Base-by-base conservation (phyloP, 1,140 invertebrate genomes). In the Kradibia gibbosae region DNA sequence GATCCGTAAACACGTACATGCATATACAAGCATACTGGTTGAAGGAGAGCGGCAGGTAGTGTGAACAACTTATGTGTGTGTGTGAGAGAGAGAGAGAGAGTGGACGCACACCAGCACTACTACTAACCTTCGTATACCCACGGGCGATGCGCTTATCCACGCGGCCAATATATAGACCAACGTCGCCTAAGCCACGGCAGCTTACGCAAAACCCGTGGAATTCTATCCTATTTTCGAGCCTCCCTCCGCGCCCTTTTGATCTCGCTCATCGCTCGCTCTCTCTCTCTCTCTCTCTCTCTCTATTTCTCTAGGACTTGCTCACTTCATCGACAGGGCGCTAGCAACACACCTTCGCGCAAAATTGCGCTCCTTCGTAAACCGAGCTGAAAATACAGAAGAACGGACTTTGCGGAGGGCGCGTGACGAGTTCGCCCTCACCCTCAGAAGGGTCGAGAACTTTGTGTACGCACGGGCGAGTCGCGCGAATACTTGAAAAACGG, bases 211-310 rank as follows among this genome's bases (percentile, higher is more conserved):
- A 15, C 22, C 42, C 28, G 15, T 28, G 60, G 39, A 67, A 53
- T 78, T 78, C 60, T 50, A 78, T 70, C 28, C 48, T 13, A 57
- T 55, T 71, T 79, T 55, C 36, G 34, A 62, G 45, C 42, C 25
- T 1, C 17, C 8, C 39, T n/a, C 0, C 50, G 48, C 50, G n/a
- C 70, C 4, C 36, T 70, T 70, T 53, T 53, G 48, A 53, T 53
- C 48, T 60, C 13, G 2, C 3, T n/a, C n/a, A n/a, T n/a, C n/a
- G n/a, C 53, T 11, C 48, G 20, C 60, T 55, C 42, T 50, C 39
- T 75, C 55, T 45, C n/a, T 20, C 55, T 25, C 67, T 42, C 13
- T 2, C 36, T 39, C 53, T 11, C 48, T 36, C 60, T 55, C 42
- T 50, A 60, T 75, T 36, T 45, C n/a, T 20, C 55, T 25, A 42